Evolutionary conservation across 2,797 vertebrate genomes (phyloP).

Genomic region (Emydoidea blandingii): DNA sequence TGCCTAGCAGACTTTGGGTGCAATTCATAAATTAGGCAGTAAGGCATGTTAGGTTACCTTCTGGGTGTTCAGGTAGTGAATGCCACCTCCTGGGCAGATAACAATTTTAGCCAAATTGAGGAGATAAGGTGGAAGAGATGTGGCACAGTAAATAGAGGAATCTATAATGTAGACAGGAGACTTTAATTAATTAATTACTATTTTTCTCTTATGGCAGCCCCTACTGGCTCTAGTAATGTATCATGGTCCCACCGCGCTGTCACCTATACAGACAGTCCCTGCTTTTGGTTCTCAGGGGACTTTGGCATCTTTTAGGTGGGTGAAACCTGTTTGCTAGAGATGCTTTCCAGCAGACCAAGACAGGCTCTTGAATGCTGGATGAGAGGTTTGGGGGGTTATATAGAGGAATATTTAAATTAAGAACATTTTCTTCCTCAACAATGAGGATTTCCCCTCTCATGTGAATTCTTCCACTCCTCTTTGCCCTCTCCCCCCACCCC

Average conservation of each 20-base stretch:
- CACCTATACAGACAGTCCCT: fast-evolving
- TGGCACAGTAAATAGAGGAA: neutral
- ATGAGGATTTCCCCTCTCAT: neutral
- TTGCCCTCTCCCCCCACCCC: neutral
- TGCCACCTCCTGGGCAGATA: neutral
- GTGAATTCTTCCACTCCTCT: neutral
- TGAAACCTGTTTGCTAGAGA: neutral
- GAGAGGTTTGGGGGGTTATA: neutral
- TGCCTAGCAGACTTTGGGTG: neutral
- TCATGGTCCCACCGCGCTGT: fast-evolving
- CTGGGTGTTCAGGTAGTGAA: neutral
- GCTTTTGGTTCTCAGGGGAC: neutral
- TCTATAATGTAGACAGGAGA: neutral
- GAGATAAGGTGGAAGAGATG: neutral
- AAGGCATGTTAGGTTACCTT: neutral
- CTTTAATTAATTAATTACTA: neutral
- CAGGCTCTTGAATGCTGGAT: neutral
- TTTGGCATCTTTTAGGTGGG: neutral
- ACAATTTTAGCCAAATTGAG: neutral
- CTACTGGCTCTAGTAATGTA: neutral
- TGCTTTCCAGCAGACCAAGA: neutral
- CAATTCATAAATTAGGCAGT: neutral
- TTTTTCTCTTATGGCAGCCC: neutral
- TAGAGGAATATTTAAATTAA: neutral
- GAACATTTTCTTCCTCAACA: neutral